These are phyloP conservation scores for Rhea americana DNA, from an alignment of 2,113 vertebrate genomes.

Conservation along the genomic window DNA sequence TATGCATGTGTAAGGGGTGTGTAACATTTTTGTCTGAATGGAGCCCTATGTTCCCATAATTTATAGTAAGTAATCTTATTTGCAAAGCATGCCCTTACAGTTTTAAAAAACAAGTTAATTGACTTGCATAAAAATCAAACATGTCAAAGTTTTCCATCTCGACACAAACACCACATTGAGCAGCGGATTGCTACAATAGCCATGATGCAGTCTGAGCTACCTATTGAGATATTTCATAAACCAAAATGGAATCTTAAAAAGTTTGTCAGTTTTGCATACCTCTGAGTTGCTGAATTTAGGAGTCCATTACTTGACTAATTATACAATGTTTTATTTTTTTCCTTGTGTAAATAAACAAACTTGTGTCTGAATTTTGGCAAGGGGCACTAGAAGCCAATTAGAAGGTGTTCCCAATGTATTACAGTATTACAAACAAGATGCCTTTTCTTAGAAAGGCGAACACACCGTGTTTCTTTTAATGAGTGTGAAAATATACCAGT, in stretches of 20 bases:
- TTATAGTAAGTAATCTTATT: constrained; percentile 87
- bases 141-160: constrained; percentile 81
- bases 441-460: constrained; percentile 83
- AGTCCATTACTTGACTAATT: constrained; percentile 81
- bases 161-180: constrained; percentile 78
- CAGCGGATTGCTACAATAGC: constrained; percentile 78
- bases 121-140: constrained; percentile 85
- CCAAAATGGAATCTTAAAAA: constrained; percentile 82
- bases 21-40: constrained; percentile 83
- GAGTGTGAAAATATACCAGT: constrained; percentile 81
- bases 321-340: constrained; percentile 81
- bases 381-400: constrained; percentile 80
- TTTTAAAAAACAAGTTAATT: constrained; percentile 85
- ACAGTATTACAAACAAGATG: constrained; percentile 83
- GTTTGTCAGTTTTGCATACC: constrained; percentile 80
- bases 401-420: constrained; percentile 82
- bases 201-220: constrained; percentile 74
- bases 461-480: constrained; percentile 81
- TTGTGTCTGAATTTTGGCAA: constrained; percentile 83
- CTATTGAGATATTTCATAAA: constrained; percentile 77
- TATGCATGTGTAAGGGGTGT: constrained; percentile 77
- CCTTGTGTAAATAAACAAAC: constrained; percentile 82
- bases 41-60: constrained; percentile 83
- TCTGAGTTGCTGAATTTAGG: constrained; percentile 80
- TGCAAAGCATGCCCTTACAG: constrained; percentile 84